Conservation (phyloP, 2,888 invertebrate species). For the Stramonita haemastoma region DNA sequence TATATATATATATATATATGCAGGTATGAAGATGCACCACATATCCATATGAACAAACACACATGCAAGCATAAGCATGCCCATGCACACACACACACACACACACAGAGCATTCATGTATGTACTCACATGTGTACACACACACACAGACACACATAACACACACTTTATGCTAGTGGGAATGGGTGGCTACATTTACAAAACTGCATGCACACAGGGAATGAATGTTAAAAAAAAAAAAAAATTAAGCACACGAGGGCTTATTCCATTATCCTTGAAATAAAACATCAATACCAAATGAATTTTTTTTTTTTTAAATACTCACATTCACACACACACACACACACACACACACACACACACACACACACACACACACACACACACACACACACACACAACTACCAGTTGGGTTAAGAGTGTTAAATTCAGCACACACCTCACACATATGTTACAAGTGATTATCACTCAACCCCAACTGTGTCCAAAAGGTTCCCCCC, state of each 20-base stretch:
- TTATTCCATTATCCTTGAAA: too few species aligned
- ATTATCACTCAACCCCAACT: too few species aligned
- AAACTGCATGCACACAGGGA: too few species aligned
- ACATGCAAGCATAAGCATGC: neutral
- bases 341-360: neutral
- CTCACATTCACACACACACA: neutral
- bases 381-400: constrained; percentile 21
- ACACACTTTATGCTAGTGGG: too few species aligned
- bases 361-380: neutral
- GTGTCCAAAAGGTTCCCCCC: too few species aligned
- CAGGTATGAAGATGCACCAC: constrained; percentile 7
- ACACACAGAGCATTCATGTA: neutral
- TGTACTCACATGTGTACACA: neutral
- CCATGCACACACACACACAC: constrained; percentile 14
- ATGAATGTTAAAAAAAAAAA: too few species aligned
- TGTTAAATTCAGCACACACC: neutral
- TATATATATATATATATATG: neutral
- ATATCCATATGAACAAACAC: neutral
- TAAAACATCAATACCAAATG: too few species aligned
- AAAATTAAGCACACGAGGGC: too few species aligned
- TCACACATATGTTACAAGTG: neutral
- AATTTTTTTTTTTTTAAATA: too few species aligned
- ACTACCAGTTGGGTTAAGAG: neutral
- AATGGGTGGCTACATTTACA: too few species aligned
- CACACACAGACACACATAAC: constrained; percentile 26